Evolutionary conservation across 2,113 vertebrate genomes (phyloP), one percentile per base, ranked within the genome.

Genomic region (Pterocles burchelli): DNA sequence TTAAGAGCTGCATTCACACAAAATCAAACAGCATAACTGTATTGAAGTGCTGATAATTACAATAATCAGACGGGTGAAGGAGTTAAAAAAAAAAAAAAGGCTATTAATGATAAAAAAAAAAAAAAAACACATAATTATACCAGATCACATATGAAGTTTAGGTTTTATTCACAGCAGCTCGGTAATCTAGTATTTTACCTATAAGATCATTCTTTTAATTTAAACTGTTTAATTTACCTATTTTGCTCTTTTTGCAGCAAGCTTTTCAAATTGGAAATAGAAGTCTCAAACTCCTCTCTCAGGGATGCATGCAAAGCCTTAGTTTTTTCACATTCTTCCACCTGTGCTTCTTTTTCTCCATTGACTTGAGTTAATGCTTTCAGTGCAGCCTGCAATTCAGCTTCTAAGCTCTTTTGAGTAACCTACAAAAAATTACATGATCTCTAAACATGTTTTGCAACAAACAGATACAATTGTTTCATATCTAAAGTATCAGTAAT

Each of bases 311-410:
- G 96, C 93, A 98, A 94, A 79, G 85, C 74, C 96, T 97, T 98
- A 38, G 95, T 70, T 96, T 96, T 97, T 85, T 94, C 96, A 95
- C 98, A 94, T 94, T 99, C 98, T 91, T 98, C 97, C 74, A 98
- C 58, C 73, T 96, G 97, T 36, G 87, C 78, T 85, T 98, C 98
- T 96, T 98, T 99, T 96, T 98, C 98, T 96, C 86, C 88, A 65
- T 98, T 98, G 51, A 98, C 94, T 51, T 98, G 95, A 92, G 81
- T 86, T 96, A 98, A 94, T 79, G 97, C 96, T 91, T 97, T 95
- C 96, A 97, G 80, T 85, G 93, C 96, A 93, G 95, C 85, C 78
- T 98, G 97, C 91, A 99, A 95, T 65, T 97, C 95, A 6, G 93
- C 96, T 96, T 98, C 96, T 88, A 98, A 97, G 78, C 31, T 91